These are phyloP conservation scores for western clawed frog (Xenopus tropicalis) DNA, from an alignment of 2,113 vertebrate species.

Conservation along the genomic window DNA sequence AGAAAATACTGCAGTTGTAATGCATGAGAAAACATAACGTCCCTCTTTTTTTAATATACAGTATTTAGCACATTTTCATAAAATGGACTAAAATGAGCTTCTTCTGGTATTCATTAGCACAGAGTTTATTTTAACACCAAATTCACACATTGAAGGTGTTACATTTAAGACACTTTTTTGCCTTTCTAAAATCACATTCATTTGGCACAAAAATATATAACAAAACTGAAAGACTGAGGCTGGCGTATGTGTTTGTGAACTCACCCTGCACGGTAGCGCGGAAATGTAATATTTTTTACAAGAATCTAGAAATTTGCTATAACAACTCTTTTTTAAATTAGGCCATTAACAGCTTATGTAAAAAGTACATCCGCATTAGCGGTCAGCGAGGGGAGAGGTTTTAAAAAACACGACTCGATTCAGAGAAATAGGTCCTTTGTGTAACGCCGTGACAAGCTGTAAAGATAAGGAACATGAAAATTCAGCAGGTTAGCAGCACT, in stretches of 20 bases:
- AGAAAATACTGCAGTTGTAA: no score
- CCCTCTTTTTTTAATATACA: no score
- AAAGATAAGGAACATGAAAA: constrained; percentile 9
- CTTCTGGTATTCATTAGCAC: no score
- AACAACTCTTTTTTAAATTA: constrained; percentile 18
- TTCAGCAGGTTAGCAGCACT: not conserved
- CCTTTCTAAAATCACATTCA: no score
- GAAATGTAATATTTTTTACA: constrained; percentile 5
- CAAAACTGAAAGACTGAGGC: not conserved
- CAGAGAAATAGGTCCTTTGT: constrained; percentile 10
- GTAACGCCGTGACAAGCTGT: not conserved
- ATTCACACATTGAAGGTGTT: no score
- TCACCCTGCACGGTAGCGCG: not conserved
- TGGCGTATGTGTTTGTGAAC: not conserved
- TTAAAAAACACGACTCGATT: not conserved
- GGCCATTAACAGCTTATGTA: constrained; percentile 21
- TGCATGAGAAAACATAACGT: no score
- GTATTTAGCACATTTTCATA: no score
- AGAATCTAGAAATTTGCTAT: no score
- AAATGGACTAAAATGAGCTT: no score
- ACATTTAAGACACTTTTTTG: no score
- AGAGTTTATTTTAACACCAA: no score
- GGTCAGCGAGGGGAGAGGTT: constrained; percentile 4
- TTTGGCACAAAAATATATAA: no score
- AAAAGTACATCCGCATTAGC: not conserved